Evolutionary conservation across 2,797 vertebrate genomes (phyloP).

Genomic region (Nothura maculosa): DNA sequence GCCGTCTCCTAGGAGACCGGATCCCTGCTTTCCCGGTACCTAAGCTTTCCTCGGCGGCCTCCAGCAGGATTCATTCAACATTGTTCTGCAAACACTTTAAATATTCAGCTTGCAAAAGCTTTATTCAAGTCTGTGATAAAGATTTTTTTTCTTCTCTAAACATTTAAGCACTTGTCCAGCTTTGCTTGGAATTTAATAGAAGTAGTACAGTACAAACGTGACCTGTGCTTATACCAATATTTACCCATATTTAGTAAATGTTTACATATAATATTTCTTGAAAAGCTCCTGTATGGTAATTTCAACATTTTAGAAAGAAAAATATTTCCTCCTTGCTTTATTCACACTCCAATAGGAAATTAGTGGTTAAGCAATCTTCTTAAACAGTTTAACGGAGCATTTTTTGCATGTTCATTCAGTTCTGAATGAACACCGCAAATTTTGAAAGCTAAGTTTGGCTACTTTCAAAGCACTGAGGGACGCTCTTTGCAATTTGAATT

Average conservation of each 20-base stretch:
- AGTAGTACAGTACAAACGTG: not conserved
- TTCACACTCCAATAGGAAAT: not conserved
- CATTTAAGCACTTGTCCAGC: not conserved
- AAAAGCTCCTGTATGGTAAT: not conserved
- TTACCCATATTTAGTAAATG: conserved; percentile 43
- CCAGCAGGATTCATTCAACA: not conserved
- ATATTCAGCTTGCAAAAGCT: not conserved
- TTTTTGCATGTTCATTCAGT: conserved; percentile 24
- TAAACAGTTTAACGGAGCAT: not conserved
- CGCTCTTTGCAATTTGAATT: conserved; percentile 41
- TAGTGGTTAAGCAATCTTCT: conserved; percentile 8
- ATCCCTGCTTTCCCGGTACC: not conserved
- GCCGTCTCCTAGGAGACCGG: not conserved
- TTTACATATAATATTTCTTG: conserved; percentile 13
- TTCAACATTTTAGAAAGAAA: conserved; percentile 9
- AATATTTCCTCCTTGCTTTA: conserved; percentile 7
- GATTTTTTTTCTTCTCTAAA: not conserved
- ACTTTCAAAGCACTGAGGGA: not conserved
- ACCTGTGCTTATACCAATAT: conserved; percentile 22
- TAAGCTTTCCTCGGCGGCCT: not conserved
- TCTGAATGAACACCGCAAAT: conserved; percentile 26
- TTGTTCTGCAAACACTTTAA: not conserved
- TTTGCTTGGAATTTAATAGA: conserved; percentile 53
- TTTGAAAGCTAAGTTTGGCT: conserved; percentile 35
- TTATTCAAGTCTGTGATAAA: not conserved